Percentiles rank a stretch among this genome's conserved stretches.
Evolutionary conservation across 2,797 vertebrate genomes (phyloP).

Genomic region (Acanthis flammea): DNA sequence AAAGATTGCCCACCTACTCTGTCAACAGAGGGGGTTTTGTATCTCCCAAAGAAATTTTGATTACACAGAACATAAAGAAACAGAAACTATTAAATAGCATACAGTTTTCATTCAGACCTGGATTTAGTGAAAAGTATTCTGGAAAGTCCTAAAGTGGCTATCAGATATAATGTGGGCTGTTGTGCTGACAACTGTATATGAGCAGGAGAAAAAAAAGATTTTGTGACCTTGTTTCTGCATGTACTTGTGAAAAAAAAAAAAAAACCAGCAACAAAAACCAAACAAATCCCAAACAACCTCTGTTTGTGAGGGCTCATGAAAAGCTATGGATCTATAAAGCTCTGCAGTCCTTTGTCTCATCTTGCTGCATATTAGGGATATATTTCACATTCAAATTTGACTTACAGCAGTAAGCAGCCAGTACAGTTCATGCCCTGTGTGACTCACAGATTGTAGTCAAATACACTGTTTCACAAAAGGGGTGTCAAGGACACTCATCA

Average conservation of each 20-base stretch:
- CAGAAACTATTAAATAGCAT: neutral
- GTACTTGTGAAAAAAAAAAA: neutral
- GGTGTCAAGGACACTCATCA: neutral
- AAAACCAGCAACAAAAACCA: neutral
- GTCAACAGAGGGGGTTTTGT: neutral
- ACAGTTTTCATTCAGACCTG: neutral
- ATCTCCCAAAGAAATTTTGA: neutral
- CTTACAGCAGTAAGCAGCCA: neutral
- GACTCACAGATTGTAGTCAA: neutral
- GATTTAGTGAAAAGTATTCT: neutral
- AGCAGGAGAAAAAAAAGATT: neutral
- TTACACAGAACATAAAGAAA: neutral
- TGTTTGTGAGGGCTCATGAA: neutral
- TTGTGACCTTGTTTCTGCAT: neutral
- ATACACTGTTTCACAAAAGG: neutral
- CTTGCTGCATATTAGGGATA: neutral
- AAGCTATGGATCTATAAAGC: neutral
- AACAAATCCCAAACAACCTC: neutral
- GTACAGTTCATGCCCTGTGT: neutral
- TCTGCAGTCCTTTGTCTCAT: neutral
- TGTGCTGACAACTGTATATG: neutral
- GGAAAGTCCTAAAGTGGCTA: neutral
- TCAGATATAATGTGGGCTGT: neutral
- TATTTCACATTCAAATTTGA: neutral
- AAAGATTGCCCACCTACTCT: neutral